These are phyloP conservation scores for Motacilla tschutschensis DNA, from an alignment of 2,113 vertebrate genomes.

Conservation along the genomic window DNA sequence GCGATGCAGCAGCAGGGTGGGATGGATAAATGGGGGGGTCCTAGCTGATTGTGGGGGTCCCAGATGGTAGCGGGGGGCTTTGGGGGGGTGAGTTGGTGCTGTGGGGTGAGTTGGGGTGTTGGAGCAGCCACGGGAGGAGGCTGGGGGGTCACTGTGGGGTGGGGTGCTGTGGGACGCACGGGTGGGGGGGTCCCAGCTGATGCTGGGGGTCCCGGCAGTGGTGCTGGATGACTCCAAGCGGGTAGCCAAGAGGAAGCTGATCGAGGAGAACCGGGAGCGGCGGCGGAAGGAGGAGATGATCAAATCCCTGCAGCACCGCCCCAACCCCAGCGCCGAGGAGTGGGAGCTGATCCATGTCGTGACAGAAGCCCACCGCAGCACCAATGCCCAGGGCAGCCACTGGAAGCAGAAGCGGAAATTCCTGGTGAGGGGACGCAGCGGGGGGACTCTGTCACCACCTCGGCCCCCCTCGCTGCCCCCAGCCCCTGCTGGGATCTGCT, in stretches of 20 bases:
- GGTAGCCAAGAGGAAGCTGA: constrained; percentile 94
- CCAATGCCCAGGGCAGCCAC: constrained; percentile 94
- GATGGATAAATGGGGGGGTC: background rate
- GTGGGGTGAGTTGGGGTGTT: rapidly evolving
- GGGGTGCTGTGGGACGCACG: background rate
- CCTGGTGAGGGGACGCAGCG: constrained; percentile 76
- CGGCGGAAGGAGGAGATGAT: constrained; percentile 93
- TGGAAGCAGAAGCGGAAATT: constrained; percentile 99
- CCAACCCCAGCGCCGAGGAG: constrained; percentile 87
- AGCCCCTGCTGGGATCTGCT: background rate
- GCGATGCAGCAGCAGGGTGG: too few relatives aligned
- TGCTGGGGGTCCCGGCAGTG: constrained; percentile 70
- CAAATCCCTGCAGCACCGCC: constrained; percentile 86
- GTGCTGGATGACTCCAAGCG: constrained; percentile 94
- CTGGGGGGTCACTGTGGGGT: background rate
- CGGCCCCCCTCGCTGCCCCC: rapidly evolving
- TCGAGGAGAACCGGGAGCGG: constrained; percentile 94
- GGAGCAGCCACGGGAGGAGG: background rate
- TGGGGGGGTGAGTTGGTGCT: background rate
- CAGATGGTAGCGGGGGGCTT: background rate
- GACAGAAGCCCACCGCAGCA: constrained; percentile 93
- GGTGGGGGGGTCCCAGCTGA: background rate
- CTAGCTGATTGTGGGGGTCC: background rate
- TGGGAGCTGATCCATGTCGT: constrained; percentile 94
- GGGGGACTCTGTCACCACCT: background rate